Base-by-base conservation (phyloP, 2,797 vertebrate genomes). In the Clarias laeviceps region DNA sequence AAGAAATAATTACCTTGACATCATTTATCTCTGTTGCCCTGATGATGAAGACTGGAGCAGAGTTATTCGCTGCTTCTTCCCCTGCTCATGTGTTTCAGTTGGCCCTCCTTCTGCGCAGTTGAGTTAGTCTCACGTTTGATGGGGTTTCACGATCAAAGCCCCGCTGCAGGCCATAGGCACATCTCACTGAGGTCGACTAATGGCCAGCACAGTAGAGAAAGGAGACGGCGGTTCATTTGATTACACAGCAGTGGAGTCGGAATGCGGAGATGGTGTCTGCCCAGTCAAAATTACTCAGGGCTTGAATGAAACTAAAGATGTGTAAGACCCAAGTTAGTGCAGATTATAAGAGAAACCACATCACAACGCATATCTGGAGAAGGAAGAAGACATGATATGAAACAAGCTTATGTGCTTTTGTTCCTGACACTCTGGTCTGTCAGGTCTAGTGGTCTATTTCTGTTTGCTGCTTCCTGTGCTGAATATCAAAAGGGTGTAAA, bases 141-240 rank as follows among this genome's bases (percentile, higher is more conserved):
- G 80, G 80, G 82, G 82, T 86, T 88, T 84, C 64, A 72, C 86
- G 81, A 91, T 90, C 88, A 89, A 85, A 84, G 54, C 84, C 84
- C 66, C 34, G 85, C 89, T 65, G 87, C 79, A 84, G 85, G 76
- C 89, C 86, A 85, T 84, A 80, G 83, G 88, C 82, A 40, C 70
- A 73, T 85, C 82, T 93, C 86, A 88, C 93, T 91, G 92, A 81
- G 84, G 84, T n/a, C 73, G 83, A 89, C 80, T 91, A 91, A 91
- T 91, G 18, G 72, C 83, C 62, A 83, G 85, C 82, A 59, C 84
- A 57, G 29, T 81, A 85, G 83, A 90, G 50, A 87, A 85, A 78
- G 24, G 83, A 85, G 77, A 87, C 18, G 14, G 74, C 17, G 8
- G 78, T 88, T 91, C 85, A 92, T 92, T 92, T 88, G 78, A 92